Base-by-base conservation (phyloP, 2,888 invertebrate species). In the Drosophila demipolita region DNA sequence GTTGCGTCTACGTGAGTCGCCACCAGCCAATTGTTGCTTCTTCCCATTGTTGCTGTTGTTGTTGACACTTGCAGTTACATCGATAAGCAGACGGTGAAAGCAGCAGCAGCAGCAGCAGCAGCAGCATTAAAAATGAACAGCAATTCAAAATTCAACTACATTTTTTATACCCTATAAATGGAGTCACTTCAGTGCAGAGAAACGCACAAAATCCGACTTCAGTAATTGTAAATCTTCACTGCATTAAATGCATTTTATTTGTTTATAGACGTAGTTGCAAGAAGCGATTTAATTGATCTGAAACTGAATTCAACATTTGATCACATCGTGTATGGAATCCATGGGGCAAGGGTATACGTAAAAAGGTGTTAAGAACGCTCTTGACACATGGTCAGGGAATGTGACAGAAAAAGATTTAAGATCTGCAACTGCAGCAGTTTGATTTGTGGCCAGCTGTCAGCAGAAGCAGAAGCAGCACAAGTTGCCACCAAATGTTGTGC, bases 1-100 rank as follows among this genome's bases (percentile, higher is more conserved):
- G 86, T 86, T 75, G 78, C 75, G 72, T 82, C 49, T 87, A 84
- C 84, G 84, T 84, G 89, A 78, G 55, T 64, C 55, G 68, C 32
- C 73, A 62, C 62, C 69, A 53, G 77, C 63, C 77, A 80, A 77
- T 59, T 38, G 45, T 57, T 66, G 62, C 50, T 67, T n/a, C 12
- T 57, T 32, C 29, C 6, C 48, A 35, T 36, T 62, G 23, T 65
- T 76, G 48, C 48, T 50, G 35, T 6, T 42, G 26, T 11, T 66
- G 78, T 80, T 80, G 82, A 78, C 79, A 82, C 75, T 80, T 81
- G 82, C 75, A 74, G 79, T 80, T 74, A 78, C 74, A 78, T 78
- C 75, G 82, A 74, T 80, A 78, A 82, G 75, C 78, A 33, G 23
- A 17, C 57, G 78, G 82, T 66, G 78, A 78, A 78, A 78, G 78